phyloP scores from a whole-genome alignment of 2,797 vertebrate species.

The Sebastes variabilis region DNA sequence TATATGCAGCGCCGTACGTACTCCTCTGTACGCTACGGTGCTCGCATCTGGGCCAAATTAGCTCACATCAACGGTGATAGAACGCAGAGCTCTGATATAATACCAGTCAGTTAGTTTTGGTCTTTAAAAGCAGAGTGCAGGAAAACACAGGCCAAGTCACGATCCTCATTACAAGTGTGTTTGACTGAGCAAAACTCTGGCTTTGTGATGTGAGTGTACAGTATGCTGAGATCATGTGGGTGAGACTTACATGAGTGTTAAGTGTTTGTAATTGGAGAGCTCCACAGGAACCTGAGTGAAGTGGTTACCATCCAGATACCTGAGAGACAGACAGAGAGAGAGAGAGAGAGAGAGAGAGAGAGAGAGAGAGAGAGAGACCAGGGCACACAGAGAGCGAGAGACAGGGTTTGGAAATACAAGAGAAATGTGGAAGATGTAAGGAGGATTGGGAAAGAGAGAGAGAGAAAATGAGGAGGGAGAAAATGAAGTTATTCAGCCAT shows the following conservation, averaged over 20 bases:
- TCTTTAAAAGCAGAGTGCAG: slow-evolving; percentile 28
- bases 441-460: slow-evolving; percentile 13
- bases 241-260: slow-evolving; percentile 95
- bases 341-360: not conserved
- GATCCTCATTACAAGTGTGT: not conserved
- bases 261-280: slow-evolving; percentile 95
- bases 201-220: not conserved
- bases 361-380: not conserved
- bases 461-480: slow-evolving; percentile 17
- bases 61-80: slow-evolving; percentile 14
- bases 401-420: slow-evolving; percentile 2
- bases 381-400: not conserved
- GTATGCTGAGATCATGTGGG: not conserved
- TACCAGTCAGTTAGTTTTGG: slow-evolving; percentile 47
- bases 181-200: slow-evolving; percentile 8
- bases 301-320: slow-evolving; percentile 98
- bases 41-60: slow-evolving; percentile 15
- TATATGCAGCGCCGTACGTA: not conserved
- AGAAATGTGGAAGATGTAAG: not conserved
- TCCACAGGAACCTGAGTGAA: slow-evolving; percentile 96
- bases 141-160: slow-evolving; percentile 31
- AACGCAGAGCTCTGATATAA: slow-evolving; percentile 26
- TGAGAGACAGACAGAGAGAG: slow-evolving; percentile 42
- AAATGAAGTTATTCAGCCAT: slow-evolving; percentile 71
- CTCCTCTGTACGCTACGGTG: not conserved